Percentiles rank a stretch among this genome's conserved stretches.
phyloP scores from a whole-genome alignment of 1,140 invertebrate species.

The Doryteuthis pealeii region DNA sequence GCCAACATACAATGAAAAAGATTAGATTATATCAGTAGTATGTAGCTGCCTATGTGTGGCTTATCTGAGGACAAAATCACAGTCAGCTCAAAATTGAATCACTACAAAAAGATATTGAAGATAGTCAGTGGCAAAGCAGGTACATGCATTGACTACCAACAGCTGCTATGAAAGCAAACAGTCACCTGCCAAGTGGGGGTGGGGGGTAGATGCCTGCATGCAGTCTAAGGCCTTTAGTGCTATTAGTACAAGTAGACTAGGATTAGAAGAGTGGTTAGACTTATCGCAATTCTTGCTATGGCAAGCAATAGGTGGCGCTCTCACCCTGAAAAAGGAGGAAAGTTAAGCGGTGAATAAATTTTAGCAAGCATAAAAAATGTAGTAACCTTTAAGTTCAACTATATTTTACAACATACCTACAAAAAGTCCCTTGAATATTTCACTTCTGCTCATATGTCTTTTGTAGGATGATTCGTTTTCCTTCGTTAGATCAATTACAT shows the following conservation, averaged over 20 bases:
- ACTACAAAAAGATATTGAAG: neutral
- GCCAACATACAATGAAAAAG: no score
- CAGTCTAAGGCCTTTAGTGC: conserved; percentile 7
- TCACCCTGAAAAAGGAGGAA: conserved; percentile 36
- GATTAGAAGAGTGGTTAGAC: conserved; percentile 13
- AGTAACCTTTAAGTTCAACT: conserved; percentile 4
- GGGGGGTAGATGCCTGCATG: neutral
- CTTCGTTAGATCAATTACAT: conserved; percentile 24
- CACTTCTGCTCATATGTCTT: conserved; percentile 11
- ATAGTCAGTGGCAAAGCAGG: conserved; percentile 4
- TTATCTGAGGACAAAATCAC: conserved; percentile 2
- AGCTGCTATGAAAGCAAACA: conserved; percentile 7
- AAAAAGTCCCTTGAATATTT: conserved; percentile 15
- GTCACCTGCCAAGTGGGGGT: neutral
- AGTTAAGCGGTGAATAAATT: conserved; percentile 6
- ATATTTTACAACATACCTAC: conserved; percentile 15
- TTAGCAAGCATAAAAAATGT: neutral
- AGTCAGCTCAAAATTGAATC: neutral
- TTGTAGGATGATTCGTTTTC: conserved; percentile 17
- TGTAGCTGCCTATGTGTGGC: neutral
- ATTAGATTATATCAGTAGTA: no score
- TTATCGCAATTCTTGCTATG: conserved; percentile 14
- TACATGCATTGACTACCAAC: conserved; percentile 7
- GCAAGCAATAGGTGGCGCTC: conserved; percentile 14
- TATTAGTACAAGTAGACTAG: conserved; percentile 6